Evolutionary conservation across 2,797 vertebrate genomes (phyloP), one percentile per base, ranked within the genome.

Genomic region (Cyprinella venusta): DNA sequence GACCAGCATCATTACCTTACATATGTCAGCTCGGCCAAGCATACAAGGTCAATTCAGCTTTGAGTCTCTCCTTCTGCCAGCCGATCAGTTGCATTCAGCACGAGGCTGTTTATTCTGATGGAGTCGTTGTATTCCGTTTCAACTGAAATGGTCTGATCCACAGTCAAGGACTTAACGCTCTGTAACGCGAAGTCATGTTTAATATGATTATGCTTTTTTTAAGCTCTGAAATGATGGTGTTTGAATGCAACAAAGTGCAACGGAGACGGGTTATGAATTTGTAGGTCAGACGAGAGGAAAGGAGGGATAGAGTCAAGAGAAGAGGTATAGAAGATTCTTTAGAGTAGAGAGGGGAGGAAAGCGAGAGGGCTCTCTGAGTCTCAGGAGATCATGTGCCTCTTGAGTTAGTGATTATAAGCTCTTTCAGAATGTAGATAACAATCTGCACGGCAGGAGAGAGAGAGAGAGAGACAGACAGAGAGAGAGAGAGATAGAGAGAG

Each of bases 341-440:
- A 42, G 26, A 52, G 72, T 71, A 79, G 50, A 76, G 81, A 72
- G 52, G 79, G 45, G 48, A 68, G 61, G 52, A 83, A 83, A 76
- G 36, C 1, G 48, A 76, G 65, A 61, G 83, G 61, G 52, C 65
- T 59, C 54, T 69, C 83, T 79, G 56, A 86, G 76, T 74, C 76
- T 78, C 81, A 82, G 79, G 79, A 80, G 85, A 74, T n/a, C n/a
- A n/a, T 40, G 77, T 76, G 81, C 84, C 88, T 87, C 88, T 88
- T 86, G 79, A 87, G 84, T 86, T 83, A 86, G 86, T 88, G 88
- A 88, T 86, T 87, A 88, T 84, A 88, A 88, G 87, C 88, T 80
- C 76, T 88, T 84, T 85, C 86, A 80, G 81, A 78, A 69, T 88
- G 88, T 84, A 86, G 88, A 88, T 87, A 84, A 84, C 79, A 82